These are phyloP conservation scores for Pachyramphus minor DNA, from an alignment of 2,113 vertebrate genomes.

Conservation along the genomic window DNA sequence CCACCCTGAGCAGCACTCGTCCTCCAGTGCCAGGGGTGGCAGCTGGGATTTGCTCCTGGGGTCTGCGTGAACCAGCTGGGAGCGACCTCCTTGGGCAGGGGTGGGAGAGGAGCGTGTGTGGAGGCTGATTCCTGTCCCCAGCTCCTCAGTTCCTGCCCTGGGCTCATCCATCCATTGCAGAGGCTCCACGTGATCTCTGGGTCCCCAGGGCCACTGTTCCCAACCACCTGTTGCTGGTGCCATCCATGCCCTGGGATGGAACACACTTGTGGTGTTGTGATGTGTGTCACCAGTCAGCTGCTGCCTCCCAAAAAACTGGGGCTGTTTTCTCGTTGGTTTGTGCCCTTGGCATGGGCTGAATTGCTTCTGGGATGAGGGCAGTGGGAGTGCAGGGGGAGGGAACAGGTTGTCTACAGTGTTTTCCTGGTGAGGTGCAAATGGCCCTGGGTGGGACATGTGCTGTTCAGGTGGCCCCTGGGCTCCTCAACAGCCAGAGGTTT, in stretches of 20 bases:
- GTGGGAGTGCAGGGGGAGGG: not conserved
- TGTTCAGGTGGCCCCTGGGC: not conserved
- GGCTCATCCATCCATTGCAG: too few relatives aligned
- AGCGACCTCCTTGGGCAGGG: not conserved
- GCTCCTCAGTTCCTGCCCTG: not conserved
- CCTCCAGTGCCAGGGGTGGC: fast-evolving
- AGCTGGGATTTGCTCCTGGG: not conserved
- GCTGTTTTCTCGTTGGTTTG: not conserved
- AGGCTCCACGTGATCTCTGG: fast-evolving
- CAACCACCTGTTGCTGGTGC: not conserved
- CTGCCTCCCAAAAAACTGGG: not conserved
- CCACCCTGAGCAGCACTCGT: fast-evolving
- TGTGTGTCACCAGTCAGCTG: fast-evolving
- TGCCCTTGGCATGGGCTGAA: not conserved
- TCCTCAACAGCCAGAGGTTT: not conserved
- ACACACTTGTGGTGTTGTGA: fast-evolving
- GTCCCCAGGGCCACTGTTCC: not conserved
- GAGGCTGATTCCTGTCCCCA: not conserved
- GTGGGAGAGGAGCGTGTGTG: fast-evolving
- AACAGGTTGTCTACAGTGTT: not conserved
- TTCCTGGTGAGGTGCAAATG: not conserved
- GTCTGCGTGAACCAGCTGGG: fast-evolving
- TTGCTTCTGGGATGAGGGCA: not conserved
- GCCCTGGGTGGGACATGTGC: not conserved
- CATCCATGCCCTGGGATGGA: not conserved